phyloP scores from a whole-genome alignment of 1,140 invertebrate species.

The Physella acuta region DNA sequence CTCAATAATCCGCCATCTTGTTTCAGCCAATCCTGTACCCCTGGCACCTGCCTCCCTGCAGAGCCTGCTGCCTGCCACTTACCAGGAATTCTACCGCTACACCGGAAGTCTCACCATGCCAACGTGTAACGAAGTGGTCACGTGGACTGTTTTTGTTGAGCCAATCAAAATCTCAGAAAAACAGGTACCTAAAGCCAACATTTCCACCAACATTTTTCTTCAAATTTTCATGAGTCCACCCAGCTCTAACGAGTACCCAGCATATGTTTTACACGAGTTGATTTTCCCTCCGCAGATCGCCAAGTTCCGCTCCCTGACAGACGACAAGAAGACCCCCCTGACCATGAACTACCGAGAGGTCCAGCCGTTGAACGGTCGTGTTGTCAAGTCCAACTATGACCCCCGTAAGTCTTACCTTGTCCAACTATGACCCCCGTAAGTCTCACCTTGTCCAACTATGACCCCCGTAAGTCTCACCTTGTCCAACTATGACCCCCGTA shows the following conservation, averaged over 20 bases:
- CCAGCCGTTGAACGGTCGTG: not conserved
- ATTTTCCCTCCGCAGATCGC: not conserved
- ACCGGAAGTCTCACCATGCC: conserved; percentile 76
- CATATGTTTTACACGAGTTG: too few species aligned
- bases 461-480: too few species aligned
- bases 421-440: too few species aligned
- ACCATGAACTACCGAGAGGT: not conserved
- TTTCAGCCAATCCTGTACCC: too few species aligned
- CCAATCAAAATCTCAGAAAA: conserved; percentile 69
- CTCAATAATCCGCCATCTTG: too few species aligned
- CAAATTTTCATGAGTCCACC: not conserved
- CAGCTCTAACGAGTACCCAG: too few species aligned
- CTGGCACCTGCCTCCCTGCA: not conserved
- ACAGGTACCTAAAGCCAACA: conserved; percentile 62
- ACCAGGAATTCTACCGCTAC: conserved; percentile 65
- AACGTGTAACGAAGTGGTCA: conserved; percentile 70
- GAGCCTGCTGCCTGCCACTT: not conserved
- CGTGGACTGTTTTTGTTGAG: conserved; percentile 72
- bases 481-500: too few species aligned
- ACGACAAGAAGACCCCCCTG: not conserved
- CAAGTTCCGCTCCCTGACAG: not conserved
- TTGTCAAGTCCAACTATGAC: not conserved
- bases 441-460: too few species aligned
- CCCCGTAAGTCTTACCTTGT: not conserved
- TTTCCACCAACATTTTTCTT: not conserved